A percentile compares a stretch with the other conserved stretches of the same genome.
phyloP scores from a whole-genome alignment of 2,113 vertebrate species.

The Urocynchramus pylzowi region DNA sequence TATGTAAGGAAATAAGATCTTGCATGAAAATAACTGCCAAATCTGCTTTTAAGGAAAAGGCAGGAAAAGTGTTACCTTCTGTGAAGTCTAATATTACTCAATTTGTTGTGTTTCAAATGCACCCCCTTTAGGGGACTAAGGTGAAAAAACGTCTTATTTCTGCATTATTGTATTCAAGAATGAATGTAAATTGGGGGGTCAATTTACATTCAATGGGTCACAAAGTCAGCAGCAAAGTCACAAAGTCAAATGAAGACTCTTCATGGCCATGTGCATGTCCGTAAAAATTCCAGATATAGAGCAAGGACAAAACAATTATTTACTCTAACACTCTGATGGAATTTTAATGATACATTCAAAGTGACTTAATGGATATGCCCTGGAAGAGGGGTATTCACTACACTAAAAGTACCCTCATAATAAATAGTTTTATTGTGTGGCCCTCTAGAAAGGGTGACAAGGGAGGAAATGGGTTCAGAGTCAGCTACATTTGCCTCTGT shows the following conservation, averaged over 20 bases:
- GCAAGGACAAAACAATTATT: conserved; percentile 13
- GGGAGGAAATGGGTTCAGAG: not conserved
- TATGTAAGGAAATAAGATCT: not conserved
- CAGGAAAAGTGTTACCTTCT: not conserved
- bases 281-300: not conserved
- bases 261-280: not conserved
- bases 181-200: not conserved
- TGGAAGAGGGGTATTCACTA: not conserved
- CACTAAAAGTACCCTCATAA: not conserved
- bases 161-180: not conserved
- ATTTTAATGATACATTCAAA: not conserved
- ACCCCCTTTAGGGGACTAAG: not conserved
- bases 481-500: not conserved
- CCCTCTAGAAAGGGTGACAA: not conserved
- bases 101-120: not conserved
- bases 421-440: not conserved
- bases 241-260: not conserved
- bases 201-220: not conserved
- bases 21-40: not conserved
- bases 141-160: not conserved
- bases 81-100: not conserved
- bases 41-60: not conserved
- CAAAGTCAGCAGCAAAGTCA: not conserved
- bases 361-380: not conserved
- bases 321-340: not conserved